Base-by-base conservation (phyloP, 2,113 vertebrate genomes). In the Mustela nigripes region DNA sequence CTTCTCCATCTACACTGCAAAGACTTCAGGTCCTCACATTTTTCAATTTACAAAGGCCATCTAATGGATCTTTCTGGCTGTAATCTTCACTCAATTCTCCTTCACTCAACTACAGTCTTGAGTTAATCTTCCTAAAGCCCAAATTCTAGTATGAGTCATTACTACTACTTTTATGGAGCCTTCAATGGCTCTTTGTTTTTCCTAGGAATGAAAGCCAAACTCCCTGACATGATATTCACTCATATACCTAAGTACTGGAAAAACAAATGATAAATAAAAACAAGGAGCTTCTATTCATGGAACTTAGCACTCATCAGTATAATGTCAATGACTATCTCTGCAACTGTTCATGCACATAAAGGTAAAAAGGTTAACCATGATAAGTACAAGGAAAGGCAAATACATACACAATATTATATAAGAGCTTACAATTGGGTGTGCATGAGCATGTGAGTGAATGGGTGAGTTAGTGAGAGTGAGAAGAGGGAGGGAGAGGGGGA, bases 121-220 rank as follows among this genome's bases (percentile, higher is more conserved):
- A 48, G 8, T 36, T 89, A 73, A 31, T 4, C 53, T 67, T 87
- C 80, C 26, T 58, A 45, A 95, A 95, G 65, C 76, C 53, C 65
- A 87, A 62, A 22, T 86, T 56, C 89, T 69, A 79, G 39, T 56
- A 36, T 71, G 15, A 18, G 36, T 79, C 31, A 74, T 74, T 28
- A 91, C 53, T 16, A 56, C 26, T 73, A 45, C 60, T 74, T 79
- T 89, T 67, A 79, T 0, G 79, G 69, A 39, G 24, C 5, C 4
- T 94, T 42, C n/a, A 42, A 85, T 36, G 42, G 45, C 65, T 89
- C 74, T 97, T 80, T 89, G 60, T 82, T 95, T 92, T 63, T 58
- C 67, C 58, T 71, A 90, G 31, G 9, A 18, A 81, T 79, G 53
- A 92, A 94, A 94, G 50, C 28, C 84, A 97, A 87, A 89, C 31